Evolutionary conservation across 2,888 invertebrate species (phyloP), one percentile per base, ranked within the genome.

Genomic region (Drosophila colorata): DNA sequence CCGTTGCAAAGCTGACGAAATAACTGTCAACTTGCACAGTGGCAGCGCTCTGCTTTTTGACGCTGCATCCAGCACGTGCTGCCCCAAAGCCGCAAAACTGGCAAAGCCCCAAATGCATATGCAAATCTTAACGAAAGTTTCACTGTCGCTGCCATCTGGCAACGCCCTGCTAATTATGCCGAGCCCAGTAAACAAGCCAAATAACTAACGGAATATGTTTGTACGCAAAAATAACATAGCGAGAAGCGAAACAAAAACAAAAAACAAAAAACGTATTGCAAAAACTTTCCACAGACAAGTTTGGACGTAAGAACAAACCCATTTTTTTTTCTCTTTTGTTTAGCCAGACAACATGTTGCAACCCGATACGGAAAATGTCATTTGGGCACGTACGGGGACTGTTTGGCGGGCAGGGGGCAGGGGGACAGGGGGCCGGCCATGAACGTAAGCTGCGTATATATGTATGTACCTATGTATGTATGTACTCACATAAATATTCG

Each of bases 141-240:
- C 33, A 16, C 37, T 20, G 23, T 25, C 25, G 33, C 13, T 4
- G 35, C n/a, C 25, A 37, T 65, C 72, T 65, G 78, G 41, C 66
- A 78, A 72, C 56, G 66, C 49, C 49, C 41, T 38, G 49, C 43
- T 74, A 55, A 70, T 66, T 58, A 58, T 49, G 72, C 53, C 41
- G 9, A 55, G 20, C 48, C 61, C 25, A 52, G 25, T 44, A 65
- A 64, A 46, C 31, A 68, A 47, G 8, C 28, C n/a, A 33, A 52
- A 52, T 35, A n/a, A 16, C 52, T 41, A 44, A 35, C 33, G 38
- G 20, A n/a, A 35, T 14, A n/a, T 1, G 33, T 33, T 33, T 33
- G 33, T 18, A 58, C 33, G 25, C 61, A 23, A 40, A 40, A n/a
- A 37, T 18, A n/a, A n/a, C 5, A 28, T 11, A 33, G 13, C 33